These are phyloP conservation scores for Cremastinae sp. DNA, from an alignment of 2,888 invertebrate species.

Conservation along the genomic window DNA sequence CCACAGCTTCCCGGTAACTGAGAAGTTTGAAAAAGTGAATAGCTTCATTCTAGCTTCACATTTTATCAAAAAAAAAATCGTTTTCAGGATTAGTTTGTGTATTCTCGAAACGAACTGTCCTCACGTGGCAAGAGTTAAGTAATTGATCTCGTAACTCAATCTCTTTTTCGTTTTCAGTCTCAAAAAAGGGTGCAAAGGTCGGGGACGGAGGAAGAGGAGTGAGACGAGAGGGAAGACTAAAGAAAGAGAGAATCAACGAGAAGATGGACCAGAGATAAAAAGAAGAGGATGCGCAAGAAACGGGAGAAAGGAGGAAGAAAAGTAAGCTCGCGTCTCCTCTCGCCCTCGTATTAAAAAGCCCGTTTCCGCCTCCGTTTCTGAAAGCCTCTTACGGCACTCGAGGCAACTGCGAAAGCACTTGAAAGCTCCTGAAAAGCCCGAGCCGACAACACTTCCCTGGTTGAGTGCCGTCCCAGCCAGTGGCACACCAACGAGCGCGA, in stretches of 20 bases:
- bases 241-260: neutral
- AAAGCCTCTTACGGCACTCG: conserved; percentile 80
- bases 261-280: conserved; percentile 30
- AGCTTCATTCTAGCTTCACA: neutral
- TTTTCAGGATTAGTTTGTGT: too few relatives aligned
- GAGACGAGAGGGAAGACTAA: neutral
- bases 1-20: neutral
- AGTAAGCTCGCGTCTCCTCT: conserved; percentile 71
- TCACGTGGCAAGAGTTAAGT: conserved; percentile 40
- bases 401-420: conserved; percentile 80
- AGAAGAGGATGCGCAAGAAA: conserved; percentile 4
- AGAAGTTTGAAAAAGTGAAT: neutral
- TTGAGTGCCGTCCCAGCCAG: conserved; percentile 77
- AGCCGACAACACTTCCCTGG: conserved; percentile 78
- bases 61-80: too few relatives aligned
- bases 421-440: conserved; percentile 80
- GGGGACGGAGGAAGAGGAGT: too few relatives aligned
- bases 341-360: conserved; percentile 80
- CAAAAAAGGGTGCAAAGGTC: conserved; percentile 40
- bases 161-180: neutral
- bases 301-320: conserved; percentile 55
- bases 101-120: neutral
- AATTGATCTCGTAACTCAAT: conserved; percentile 48
- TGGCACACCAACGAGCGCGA: conserved; percentile 52
- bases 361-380: conserved; percentile 80